These are phyloP conservation scores for Triops cancriformis DNA, from an alignment of 1,140 invertebrate genomes.

Conservation along the genomic window DNA sequence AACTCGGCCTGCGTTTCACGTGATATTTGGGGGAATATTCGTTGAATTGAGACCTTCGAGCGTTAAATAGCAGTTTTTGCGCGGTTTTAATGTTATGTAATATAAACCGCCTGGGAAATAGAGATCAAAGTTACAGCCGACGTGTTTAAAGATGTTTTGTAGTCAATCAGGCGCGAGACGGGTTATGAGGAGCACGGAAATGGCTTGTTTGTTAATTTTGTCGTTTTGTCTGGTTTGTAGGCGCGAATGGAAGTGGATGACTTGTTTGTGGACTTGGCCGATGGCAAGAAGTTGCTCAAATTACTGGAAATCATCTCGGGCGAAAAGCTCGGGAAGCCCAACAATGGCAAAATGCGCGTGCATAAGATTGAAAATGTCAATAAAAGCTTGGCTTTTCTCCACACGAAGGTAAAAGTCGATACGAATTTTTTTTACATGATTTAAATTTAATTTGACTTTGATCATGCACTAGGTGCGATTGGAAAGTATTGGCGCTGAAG, in stretches of 20 bases:
- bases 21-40: background rate
- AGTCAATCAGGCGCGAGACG: background rate
- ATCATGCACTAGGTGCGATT: slow-evolving; percentile 76
- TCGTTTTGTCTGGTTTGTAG: slow-evolving; percentile 7
- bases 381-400: slow-evolving; percentile 92
- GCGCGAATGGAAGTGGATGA: slow-evolving; percentile 92
- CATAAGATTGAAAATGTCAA: slow-evolving; percentile 99
- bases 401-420: slow-evolving; percentile 70
- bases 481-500: slow-evolving; percentile 97
- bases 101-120: background rate
- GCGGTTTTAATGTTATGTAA: background rate
- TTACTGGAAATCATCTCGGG: slow-evolving; percentile 98
- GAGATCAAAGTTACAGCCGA: background rate
- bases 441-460: background rate
- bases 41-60: background rate
- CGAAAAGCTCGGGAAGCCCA: slow-evolving; percentile 92
- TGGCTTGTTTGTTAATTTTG: slow-evolving; percentile 13
- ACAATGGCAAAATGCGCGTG: slow-evolving; percentile 92
- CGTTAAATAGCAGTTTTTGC: background rate
- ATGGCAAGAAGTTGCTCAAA: slow-evolving; percentile 91
- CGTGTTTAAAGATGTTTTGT: background rate
- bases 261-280: slow-evolving; percentile 89
- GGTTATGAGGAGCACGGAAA: background rate
- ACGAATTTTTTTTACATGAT: background rate
- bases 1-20: background rate